A percentile compares a stretch with the other conserved stretches of the same genome.
These are phyloP conservation scores for Orius insidiosus DNA, from an alignment of 1,140 invertebrate species.

Conservation along the genomic window DNA sequence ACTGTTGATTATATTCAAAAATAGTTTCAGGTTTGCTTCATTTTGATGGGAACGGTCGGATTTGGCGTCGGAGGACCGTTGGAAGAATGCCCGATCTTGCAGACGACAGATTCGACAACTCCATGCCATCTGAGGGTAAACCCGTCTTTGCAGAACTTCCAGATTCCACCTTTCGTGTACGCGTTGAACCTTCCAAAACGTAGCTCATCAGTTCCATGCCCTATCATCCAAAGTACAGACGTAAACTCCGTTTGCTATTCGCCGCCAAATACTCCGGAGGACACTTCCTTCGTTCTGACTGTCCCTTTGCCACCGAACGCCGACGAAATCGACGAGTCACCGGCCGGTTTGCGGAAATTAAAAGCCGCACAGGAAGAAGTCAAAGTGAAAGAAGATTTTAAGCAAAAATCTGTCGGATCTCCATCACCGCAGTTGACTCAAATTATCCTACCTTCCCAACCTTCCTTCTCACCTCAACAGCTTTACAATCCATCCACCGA, in stretches of 20 bases:
- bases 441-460: too few relatives aligned
- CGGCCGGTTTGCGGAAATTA: background rate
- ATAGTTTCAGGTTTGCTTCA: too few relatives aligned
- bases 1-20: too few relatives aligned
- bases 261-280: background rate
- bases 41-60: too few relatives aligned
- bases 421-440: too few relatives aligned
- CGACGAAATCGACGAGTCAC: slow-evolving; percentile 3
- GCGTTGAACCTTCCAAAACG: background rate
- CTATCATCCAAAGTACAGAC: background rate
- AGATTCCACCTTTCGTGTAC: background rate
- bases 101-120: background rate
- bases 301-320: background rate
- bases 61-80: too few relatives aligned
- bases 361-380: too few relatives aligned
- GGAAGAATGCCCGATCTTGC: background rate
- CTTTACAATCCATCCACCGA: too few relatives aligned
- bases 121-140: background rate
- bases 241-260: background rate
- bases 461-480: too few relatives aligned
- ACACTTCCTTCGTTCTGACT: background rate
- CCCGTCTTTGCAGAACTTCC: background rate
- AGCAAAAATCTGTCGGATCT: too few relatives aligned
- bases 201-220: background rate
- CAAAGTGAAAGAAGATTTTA: too few relatives aligned